These are phyloP conservation scores for Zygaena filipendulae DNA, from an alignment of 2,888 invertebrate species.

Conservation along the genomic window DNA sequence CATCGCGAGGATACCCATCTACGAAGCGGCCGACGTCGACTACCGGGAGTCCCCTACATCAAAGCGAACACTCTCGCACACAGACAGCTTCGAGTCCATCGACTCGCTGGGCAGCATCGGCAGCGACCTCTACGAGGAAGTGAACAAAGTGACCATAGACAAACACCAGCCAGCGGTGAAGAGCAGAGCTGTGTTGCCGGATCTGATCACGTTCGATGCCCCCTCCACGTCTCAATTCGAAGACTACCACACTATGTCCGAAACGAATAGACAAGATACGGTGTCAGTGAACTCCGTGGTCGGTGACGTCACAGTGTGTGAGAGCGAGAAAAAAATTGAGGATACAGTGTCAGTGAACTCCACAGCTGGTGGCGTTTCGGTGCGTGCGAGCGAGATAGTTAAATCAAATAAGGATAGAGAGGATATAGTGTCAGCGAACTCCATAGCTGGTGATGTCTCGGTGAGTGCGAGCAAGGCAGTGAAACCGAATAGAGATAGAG, in stretches of 20 bases:
- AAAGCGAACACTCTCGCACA: conserved; percentile 21
- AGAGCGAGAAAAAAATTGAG: conserved; percentile 22
- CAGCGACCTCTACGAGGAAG: conserved; percentile 47
- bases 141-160: conserved; percentile 38
- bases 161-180: conserved; percentile 32
- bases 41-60: conserved; percentile 28
- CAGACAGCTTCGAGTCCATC: conserved; percentile 45
- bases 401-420: neutral
- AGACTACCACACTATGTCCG: conserved; percentile 43
- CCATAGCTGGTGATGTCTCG: too few relatives aligned
- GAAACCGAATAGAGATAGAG: conserved; percentile 23
- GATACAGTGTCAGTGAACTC: conserved; percentile 12
- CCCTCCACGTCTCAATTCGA: conserved; percentile 48
- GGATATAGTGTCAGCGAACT: too few relatives aligned
- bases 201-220: conserved; percentile 48
- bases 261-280: conserved; percentile 15
- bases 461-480: conserved; percentile 23
- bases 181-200: conserved; percentile 39
- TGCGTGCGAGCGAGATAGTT: conserved; percentile 2
- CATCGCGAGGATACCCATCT: conserved; percentile 35
- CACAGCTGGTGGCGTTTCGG: conserved; percentile 27
- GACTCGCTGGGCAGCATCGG: conserved; percentile 46
- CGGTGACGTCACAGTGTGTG: conserved; percentile 18
- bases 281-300: conserved; percentile 18
- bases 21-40: conserved; percentile 48